Evolutionary conservation across 2,797 vertebrate genomes (phyloP).

Genomic region (Carapus acus): DNA sequence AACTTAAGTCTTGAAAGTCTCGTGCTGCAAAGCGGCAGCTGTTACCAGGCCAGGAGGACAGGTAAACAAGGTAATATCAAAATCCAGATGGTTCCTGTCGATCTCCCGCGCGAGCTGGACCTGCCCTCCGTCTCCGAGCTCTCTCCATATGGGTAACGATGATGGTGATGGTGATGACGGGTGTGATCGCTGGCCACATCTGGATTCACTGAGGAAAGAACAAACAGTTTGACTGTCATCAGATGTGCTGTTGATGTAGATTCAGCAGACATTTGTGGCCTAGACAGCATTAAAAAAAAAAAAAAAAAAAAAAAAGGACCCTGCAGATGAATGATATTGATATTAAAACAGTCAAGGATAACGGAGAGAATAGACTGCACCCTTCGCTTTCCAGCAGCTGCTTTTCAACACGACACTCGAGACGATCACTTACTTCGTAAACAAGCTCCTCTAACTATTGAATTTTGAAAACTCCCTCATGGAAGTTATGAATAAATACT

Average conservation of each 20-base stretch:
- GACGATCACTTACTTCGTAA: too few relatives aligned
- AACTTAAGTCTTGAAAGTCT: constrained; percentile 49
- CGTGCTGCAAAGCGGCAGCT: constrained; percentile 44
- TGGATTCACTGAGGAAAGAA: constrained; percentile 74
- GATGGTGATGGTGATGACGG: constrained; percentile 71
- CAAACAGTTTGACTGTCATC: constrained; percentile 24
- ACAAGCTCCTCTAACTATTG: too few relatives aligned
- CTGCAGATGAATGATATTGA: too few relatives aligned
- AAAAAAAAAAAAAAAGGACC: too few relatives aligned
- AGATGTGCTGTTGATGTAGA: constrained; percentile 23
- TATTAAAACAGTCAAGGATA: too few relatives aligned
- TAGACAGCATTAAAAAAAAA: too few relatives aligned
- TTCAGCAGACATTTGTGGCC: constrained; percentile 17
- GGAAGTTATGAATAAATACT: too few relatives aligned
- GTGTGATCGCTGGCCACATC: constrained; percentile 74
- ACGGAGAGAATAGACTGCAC: too few relatives aligned
- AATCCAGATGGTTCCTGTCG: constrained; percentile 47
- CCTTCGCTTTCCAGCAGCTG: too few relatives aligned
- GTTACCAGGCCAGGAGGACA: constrained; percentile 69
- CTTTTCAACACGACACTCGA: too few relatives aligned
- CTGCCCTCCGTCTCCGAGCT: constrained; percentile 54
- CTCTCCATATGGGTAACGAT: constrained; percentile 60
- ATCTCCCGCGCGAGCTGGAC: constrained; percentile 53
- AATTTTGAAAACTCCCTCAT: too few relatives aligned
- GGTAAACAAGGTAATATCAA: constrained; percentile 64